Conservation (phyloP, 2,797 vertebrate species). For the Macropus fuliginosus region DNA sequence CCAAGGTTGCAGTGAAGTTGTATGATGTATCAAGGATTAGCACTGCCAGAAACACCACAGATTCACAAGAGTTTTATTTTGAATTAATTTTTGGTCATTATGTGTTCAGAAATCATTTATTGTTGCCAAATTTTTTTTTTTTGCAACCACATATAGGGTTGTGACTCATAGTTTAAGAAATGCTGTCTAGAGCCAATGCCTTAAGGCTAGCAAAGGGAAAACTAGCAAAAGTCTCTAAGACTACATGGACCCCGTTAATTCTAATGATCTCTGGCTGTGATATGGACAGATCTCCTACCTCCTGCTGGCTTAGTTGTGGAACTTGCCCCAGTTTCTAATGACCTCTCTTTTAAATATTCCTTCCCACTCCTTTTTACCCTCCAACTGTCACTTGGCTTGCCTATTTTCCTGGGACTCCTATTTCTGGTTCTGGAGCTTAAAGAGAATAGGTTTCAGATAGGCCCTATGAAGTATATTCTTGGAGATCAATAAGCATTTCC, state of each 20-base stretch:
- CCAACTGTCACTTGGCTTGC: background rate
- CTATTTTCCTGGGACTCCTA: background rate
- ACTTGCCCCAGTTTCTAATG: background rate
- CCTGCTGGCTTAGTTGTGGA: background rate
- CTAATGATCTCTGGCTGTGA: background rate
- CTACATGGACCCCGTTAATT: background rate
- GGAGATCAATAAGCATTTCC: background rate
- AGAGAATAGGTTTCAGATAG: background rate
- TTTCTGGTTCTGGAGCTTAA: background rate
- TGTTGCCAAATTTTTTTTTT: no score
- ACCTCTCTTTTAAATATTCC: background rate
- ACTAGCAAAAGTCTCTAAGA: background rate
- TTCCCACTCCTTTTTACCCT: rapidly evolving
- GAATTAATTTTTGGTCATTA: no score
- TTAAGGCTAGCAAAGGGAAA: background rate
- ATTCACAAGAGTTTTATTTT: no score
- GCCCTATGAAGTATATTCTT: background rate
- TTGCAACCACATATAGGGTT: no score
- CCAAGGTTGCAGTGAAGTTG: no score
- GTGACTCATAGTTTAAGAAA: no score
- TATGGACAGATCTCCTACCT: background rate
- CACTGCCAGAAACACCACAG: no score
- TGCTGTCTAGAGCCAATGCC: background rate
- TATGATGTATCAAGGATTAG: no score
- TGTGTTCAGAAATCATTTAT: no score